Base-by-base conservation (phyloP, 2,797 vertebrate genomes). In the Arctocebus calabarensis region DNA sequence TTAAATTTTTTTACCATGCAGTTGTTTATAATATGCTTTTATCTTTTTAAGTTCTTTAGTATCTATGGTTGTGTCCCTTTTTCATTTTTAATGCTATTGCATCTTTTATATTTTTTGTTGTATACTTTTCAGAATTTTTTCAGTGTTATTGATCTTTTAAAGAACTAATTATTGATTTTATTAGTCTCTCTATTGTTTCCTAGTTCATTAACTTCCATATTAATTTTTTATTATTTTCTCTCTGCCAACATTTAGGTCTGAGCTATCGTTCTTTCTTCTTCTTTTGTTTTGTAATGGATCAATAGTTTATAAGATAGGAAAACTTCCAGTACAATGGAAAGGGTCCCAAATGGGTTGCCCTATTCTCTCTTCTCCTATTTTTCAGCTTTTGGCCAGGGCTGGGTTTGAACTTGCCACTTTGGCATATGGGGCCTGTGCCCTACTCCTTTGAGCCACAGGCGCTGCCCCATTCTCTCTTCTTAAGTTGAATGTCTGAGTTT, bases 221-320 rank as follows among this genome's bases (percentile, higher is more conserved):
- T 94, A 45, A 43, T 82, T 91, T 90, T 87, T 87, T 57, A 48
- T 71, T 43, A 43, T 87, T 71, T 90, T 87, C 59, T 81, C 43
- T 7, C 11, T 78, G 88, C 25, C 91, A 66, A 77, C 23, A 64
- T 25, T 91, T 94, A 85, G 29, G 16, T 71, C 62, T 93, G 45
- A 64, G 19, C n/a, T 84, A 3, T 32, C 82, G 5, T 91, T 89
- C 32, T 79, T 91, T 89, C 32, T 79, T 52, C 3, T 52, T 48
- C 12, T 48, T 52, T 52, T 52, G 16, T 52, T 52, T 52, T 52
- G 48, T 14, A 52, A 52, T 52, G 48, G 48, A 52, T 14, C 48
- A 52, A 52, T 52, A 52, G 48, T 52, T 52, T 52, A 16, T 52
- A 52, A 52, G 48, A 52, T 52, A 52, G 48, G 48, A 52, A 52